Evolutionary conservation across 2,888 invertebrate genomes (phyloP), one percentile per base, ranked within the genome.

Genomic region (Biston betularia): DNA sequence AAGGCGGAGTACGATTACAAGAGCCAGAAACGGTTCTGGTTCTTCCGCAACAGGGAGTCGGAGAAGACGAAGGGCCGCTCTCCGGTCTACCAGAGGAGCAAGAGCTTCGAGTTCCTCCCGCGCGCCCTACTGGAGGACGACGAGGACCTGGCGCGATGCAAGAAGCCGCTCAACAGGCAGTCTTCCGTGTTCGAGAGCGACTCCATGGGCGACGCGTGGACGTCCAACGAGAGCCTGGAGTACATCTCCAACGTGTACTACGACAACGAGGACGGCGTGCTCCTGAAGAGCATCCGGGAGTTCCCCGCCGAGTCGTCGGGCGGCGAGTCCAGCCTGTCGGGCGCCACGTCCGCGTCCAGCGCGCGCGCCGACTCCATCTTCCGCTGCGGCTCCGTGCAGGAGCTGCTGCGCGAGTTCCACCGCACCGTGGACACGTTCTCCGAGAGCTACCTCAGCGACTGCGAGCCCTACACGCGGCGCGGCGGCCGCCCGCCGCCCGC

Each of bases 91-190:
- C 85, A 82, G 70, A 80, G 93, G 44, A 94, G 93, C 70, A 93
- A 93, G 65, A 94, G 93, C 74, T 94, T 93, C 55, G 93, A 93
- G 71, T 93, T 92, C 63, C 77, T 93, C 0, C 93, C 93, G 0
- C 83, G 84, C 81, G 89, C 92, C 0, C 75, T 85, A 48, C 84
- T 85, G 56, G 89, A 90, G 63, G 84, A 87, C 6, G 81, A 81
- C 0, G 80, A 81, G 42, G 77, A 78, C 9, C 38, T 14, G 14
- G 7, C 7, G n/a, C 55, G 75, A 5, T 57, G 69, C n/a, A 80
- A 75, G 12, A 74, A 70, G 24, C 71, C 75, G 1, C 81, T 80
- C 42, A 89, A 86, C 34, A 85, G 84, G 57, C 77, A 82, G 15
- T 92, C 92, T 0, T 89, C 84, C 63, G 77, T 84, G 0, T 90